phyloP scores from a whole-genome alignment of 2,888 invertebrate genomes.

The Drosophila demipolita region DNA sequence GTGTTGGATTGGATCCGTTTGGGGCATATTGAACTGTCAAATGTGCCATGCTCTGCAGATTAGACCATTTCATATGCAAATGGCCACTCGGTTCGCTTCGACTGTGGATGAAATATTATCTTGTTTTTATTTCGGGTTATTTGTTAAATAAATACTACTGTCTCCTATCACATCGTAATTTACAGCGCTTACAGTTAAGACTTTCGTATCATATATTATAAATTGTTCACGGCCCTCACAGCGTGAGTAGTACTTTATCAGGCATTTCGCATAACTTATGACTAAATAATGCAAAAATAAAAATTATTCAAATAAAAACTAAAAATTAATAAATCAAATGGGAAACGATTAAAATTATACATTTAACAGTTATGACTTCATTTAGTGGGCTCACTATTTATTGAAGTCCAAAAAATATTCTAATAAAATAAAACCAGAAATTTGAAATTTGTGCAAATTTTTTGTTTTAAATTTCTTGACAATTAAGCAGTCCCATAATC shows the following conservation, averaged over 20 bases:
- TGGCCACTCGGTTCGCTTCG: slow-evolving; percentile 17
- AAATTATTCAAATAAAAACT: not conserved
- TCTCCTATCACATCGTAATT: slow-evolving; percentile 62
- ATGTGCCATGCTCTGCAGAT: slow-evolving; percentile 72
- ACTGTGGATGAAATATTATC: slow-evolving; percentile 52
- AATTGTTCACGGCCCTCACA: slow-evolving; percentile 63
- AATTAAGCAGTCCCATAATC: slow-evolving; percentile 66
- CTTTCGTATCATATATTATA: slow-evolving; percentile 63
- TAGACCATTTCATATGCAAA: slow-evolving; percentile 71
- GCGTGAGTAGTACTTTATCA: slow-evolving; percentile 44
- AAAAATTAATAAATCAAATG: slow-evolving; percentile 56
- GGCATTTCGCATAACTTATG: slow-evolving; percentile 71
- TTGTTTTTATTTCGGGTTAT: slow-evolving; percentile 38
- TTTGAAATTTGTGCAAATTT: slow-evolving; percentile 58
- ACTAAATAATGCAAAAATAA: slow-evolving; percentile 65
- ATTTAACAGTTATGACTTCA: slow-evolving; percentile 70
- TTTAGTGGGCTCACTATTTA: slow-evolving; percentile 36
- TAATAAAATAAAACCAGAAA: slow-evolving; percentile 54
- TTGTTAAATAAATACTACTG: slow-evolving; percentile 50
- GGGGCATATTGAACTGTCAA: slow-evolving; percentile 58
- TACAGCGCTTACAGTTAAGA: slow-evolving; percentile 73
- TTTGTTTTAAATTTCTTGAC: slow-evolving; percentile 53
- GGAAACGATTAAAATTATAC: slow-evolving; percentile 53
- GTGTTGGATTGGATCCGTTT: slow-evolving; percentile 12
- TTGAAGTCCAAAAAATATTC: slow-evolving; percentile 16